Percentiles rank a stretch among this genome's conserved stretches.
Conservation (phyloP, 1,140 invertebrate genomes). For the Pteromalus puparum region DNA sequence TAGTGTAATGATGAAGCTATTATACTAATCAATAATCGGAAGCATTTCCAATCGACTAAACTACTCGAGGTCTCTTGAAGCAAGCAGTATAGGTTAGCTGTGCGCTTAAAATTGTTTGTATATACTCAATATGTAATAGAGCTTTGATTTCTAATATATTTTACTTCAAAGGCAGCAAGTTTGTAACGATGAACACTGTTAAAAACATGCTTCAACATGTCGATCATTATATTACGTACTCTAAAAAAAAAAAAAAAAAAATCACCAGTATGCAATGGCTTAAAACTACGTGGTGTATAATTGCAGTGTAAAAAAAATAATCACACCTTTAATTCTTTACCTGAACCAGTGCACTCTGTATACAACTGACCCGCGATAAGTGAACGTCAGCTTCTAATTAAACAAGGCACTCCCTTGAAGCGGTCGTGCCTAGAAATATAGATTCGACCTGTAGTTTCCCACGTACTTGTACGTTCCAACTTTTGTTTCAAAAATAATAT, state of each 20-base stretch:
- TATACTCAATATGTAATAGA: too few species aligned
- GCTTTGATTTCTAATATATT: too few species aligned
- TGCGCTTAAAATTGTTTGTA: too few species aligned
- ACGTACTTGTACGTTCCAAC: too few species aligned
- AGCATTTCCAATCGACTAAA: too few species aligned
- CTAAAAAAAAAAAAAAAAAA: neutral
- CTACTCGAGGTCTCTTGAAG: too few species aligned
- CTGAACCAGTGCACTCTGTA: neutral
- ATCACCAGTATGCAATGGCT: neutral
- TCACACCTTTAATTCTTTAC: neutral
- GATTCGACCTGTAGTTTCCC: neutral
- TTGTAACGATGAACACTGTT: too few species aligned
- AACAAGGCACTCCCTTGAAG: neutral
- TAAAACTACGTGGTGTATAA: neutral
- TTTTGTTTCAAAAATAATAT: neutral
- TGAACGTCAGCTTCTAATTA: neutral
- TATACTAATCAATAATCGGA: neutral
- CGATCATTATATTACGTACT: neutral
- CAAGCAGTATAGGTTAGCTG: too few species aligned
- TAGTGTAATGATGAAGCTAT: neutral
- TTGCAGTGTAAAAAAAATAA: neutral
- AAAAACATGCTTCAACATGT: neutral
- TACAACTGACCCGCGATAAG: neutral
- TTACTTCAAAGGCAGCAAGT: too few species aligned
- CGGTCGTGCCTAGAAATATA: neutral